These are phyloP conservation scores for Branchinecta sandiegonensis DNA, from an alignment of 2,888 invertebrate species.

Conservation along the genomic window DNA sequence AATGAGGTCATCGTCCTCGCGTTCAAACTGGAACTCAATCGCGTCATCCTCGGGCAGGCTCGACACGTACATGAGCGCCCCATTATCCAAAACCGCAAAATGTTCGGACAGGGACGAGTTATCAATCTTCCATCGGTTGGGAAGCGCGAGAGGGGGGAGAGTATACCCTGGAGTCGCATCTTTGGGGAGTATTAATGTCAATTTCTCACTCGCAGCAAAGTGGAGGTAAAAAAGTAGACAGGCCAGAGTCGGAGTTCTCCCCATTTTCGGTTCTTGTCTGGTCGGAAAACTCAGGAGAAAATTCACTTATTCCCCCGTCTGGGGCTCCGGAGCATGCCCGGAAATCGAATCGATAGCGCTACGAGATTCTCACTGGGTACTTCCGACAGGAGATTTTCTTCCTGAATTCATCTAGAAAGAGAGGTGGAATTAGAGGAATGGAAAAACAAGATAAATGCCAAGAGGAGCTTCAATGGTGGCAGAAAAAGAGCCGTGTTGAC, in stretches of 20 bases:
- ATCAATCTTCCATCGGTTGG: constrained; percentile 2
- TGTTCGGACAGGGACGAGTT: constrained; percentile 1
- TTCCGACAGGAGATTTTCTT: constrained; percentile 1
- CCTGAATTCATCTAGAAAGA: constrained; percentile 5
- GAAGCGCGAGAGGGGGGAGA: constrained; percentile 8
- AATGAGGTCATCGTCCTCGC: background rate
- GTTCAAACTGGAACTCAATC: background rate
- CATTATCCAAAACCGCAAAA: background rate
- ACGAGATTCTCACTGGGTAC: background rate
- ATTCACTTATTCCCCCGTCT: background rate
- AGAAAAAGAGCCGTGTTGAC: too few relatives aligned
- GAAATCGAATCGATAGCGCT: background rate
- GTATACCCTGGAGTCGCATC: constrained; percentile 7
- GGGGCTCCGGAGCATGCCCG: constrained; percentile 1
- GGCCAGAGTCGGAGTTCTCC: background rate
- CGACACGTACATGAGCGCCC: background rate
- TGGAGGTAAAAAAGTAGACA: too few relatives aligned
- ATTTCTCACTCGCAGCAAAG: background rate
- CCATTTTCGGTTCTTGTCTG: background rate
- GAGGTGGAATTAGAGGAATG: background rate
- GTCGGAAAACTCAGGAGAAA: background rate
- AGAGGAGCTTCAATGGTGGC: too few relatives aligned
- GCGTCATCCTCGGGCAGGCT: background rate
- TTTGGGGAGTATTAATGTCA: background rate
- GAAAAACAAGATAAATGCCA: too few relatives aligned